Conservation (phyloP, 1,140 invertebrate species). For the Psilanteris sp. region DNA sequence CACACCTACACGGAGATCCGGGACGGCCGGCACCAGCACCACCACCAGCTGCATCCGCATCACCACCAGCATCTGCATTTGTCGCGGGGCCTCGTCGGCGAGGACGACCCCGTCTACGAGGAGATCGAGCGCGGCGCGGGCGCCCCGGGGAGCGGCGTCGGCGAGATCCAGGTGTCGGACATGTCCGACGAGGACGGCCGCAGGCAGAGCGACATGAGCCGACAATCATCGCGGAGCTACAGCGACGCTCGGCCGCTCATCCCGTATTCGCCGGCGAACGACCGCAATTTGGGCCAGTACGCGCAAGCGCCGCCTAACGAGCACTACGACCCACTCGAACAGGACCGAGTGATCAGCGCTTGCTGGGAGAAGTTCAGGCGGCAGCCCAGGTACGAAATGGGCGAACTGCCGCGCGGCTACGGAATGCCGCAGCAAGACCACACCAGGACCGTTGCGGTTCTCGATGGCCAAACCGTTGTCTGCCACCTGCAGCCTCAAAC, state of each 20-base stretch:
- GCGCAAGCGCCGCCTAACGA: constrained; percentile 68
- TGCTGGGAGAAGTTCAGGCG: constrained; percentile 82
- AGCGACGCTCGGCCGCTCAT: constrained; percentile 89
- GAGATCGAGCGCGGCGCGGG: constrained; percentile 85
- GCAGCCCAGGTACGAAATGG: constrained; percentile 75
- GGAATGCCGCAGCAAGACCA: constrained; percentile 81
- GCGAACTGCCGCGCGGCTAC: constrained; percentile 80
- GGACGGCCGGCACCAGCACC: constrained; percentile 75
- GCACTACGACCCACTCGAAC: constrained; percentile 70
- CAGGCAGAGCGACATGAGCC: constrained; percentile 87
- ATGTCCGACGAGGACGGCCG: constrained; percentile 89
- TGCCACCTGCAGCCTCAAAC: constrained; percentile 87
- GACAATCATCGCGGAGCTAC: constrained; percentile 88
- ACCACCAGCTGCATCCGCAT: constrained; percentile 73
- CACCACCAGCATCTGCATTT: constrained; percentile 64
- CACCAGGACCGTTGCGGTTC: constrained; percentile 86
- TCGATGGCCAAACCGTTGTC: constrained; percentile 90
- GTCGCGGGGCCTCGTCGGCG: constrained; percentile 70
- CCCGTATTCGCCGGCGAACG: constrained; percentile 83
- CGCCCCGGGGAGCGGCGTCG: constrained; percentile 75
- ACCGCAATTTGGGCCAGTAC: constrained; percentile 80
- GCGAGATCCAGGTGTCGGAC: constrained; percentile 87
- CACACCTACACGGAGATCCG: constrained; percentile 85
- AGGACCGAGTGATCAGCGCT: constrained; percentile 76
- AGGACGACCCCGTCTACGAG: constrained; percentile 90